These are phyloP conservation scores for Macropus fuliginosus DNA, from an alignment of 2,797 vertebrate species.

Conservation along the genomic window DNA sequence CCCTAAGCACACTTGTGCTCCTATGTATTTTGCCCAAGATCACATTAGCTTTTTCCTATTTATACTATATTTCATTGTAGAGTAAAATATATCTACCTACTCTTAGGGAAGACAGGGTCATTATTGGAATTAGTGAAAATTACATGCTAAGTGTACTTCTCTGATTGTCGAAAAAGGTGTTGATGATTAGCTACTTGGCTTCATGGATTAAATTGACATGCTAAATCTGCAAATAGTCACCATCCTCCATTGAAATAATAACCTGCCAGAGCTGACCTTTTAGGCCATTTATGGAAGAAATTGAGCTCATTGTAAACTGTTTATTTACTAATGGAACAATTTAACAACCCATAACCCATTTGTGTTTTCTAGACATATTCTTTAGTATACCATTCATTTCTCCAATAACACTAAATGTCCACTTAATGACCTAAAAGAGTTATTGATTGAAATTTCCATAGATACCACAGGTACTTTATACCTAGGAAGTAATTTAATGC, in stretches of 20 bases:
- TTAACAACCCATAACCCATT: not conserved
- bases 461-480: not conserved
- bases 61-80: not conserved
- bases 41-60: not conserved
- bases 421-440: not conserved
- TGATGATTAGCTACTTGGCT: not conserved
- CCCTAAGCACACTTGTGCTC: not conserved
- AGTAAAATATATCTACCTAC: not conserved
- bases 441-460: not conserved
- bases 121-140: not conserved
- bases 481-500: not conserved
- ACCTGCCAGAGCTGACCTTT: not conserved
- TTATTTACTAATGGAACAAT: not conserved
- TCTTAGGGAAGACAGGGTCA: not conserved
- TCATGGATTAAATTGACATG: not conserved
- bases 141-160: not conserved
- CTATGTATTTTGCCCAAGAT: not conserved
- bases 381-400: not conserved
- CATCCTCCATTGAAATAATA: not conserved
- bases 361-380: not conserved
- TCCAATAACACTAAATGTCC: not conserved
- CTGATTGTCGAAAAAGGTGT: not conserved
- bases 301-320: not conserved
- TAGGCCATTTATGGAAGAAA: not conserved
- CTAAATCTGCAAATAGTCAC: not conserved